These are phyloP conservation scores for Hemiprocne comata DNA, from an alignment of 2,113 vertebrate species.

Conservation along the genomic window DNA sequence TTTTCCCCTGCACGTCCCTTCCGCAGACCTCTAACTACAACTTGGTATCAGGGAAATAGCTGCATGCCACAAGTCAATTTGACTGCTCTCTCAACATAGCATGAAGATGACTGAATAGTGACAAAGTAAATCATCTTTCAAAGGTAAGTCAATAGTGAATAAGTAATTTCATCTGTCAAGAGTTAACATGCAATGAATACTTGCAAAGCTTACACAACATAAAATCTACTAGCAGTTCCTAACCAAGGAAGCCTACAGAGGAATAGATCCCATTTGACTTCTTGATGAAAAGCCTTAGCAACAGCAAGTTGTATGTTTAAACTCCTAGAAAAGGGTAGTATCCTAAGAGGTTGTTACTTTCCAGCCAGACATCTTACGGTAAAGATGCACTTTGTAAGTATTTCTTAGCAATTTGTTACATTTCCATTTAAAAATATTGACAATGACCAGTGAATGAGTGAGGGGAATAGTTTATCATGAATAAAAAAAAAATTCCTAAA, in stretches of 20 bases:
- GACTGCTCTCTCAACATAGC: neutral
- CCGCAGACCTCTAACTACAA: neutral
- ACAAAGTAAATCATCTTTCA: conserved; percentile 42
- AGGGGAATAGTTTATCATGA: neutral
- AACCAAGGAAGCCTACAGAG: neutral
- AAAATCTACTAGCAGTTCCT: conserved; percentile 14
- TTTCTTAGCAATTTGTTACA: neutral
- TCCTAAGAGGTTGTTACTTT: neutral
- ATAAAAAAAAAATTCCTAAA: neutral
- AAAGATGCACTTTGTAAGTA: neutral
- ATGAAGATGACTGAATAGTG: neutral
- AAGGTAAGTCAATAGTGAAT: conserved; percentile 43
- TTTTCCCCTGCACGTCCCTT: neutral
- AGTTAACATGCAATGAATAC: conserved; percentile 38
- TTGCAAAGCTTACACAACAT: conserved; percentile 21
- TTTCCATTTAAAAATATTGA: neutral
- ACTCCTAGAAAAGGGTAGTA: neutral
- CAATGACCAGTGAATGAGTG: neutral
- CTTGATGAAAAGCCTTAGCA: neutral
- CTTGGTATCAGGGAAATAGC: neutral
- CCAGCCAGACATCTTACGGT: neutral
- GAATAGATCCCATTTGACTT: conserved; percentile 6
- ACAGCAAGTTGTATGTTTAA: neutral
- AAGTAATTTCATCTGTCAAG: conserved; percentile 54
- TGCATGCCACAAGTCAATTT: neutral